Percentiles rank a stretch among this genome's conserved stretches.
Evolutionary conservation across 2,113 vertebrate species (phyloP).

Genomic region (Prionailurus viverrinus): DNA sequence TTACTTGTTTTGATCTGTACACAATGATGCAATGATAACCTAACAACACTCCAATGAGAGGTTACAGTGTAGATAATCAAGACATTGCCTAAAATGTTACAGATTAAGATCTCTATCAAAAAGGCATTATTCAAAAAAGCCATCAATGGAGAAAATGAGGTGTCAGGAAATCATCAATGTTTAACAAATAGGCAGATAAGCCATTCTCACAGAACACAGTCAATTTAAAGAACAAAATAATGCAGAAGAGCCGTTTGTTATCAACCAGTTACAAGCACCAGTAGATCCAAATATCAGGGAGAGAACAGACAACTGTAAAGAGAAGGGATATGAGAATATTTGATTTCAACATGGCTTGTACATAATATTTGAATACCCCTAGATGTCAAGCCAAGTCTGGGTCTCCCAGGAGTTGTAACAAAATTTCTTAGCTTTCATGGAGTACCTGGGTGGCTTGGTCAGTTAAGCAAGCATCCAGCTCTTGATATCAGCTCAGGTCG

Average conservation of each 20-base stretch:
- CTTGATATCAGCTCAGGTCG: no score
- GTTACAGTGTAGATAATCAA: neutral
- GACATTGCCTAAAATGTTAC: neutral
- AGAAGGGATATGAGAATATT: neutral
- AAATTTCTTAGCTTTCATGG: neutral
- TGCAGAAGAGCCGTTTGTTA: neutral
- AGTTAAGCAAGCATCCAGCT: no score
- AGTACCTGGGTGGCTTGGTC: no score
- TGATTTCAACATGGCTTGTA: neutral
- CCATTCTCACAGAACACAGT: neutral
- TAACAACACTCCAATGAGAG: neutral
- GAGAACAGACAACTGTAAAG: neutral
- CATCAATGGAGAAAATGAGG: neutral
- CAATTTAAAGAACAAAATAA: slow-evolving; percentile 42
- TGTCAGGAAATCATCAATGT: slow-evolving; percentile 20
- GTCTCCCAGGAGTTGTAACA: neutral
- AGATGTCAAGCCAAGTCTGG: neutral
- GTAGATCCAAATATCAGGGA: neutral
- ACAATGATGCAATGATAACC: neutral
- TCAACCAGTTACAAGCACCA: neutral
- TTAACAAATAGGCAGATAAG: slow-evolving; percentile 33
- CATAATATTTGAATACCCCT: neutral
- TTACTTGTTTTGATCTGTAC: neutral
- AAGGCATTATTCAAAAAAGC: neutral
- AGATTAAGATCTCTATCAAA: slow-evolving; percentile 14